Conservation (phyloP, 35 echinoderm and acorn worm genomes). For the Apostichopus parvimensis region DNA sequence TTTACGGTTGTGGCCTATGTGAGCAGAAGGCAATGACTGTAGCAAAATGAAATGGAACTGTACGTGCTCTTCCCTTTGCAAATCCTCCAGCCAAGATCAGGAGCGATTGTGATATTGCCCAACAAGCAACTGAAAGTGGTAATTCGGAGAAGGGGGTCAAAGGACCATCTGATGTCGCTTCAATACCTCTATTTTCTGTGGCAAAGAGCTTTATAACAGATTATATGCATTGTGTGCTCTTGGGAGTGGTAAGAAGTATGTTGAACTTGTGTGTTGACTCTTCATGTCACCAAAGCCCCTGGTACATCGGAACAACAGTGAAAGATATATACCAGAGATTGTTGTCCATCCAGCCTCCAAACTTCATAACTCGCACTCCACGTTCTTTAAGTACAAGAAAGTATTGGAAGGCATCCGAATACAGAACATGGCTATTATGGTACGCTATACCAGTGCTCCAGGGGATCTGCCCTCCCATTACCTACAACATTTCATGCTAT, state of each 20-base stretch:
- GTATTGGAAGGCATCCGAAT: conserved; percentile 63
- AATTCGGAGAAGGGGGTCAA: conserved; percentile 48
- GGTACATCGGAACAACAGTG: conserved; percentile 41
- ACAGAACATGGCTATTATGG: conserved; percentile 45
- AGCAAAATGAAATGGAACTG: conserved; percentile 50
- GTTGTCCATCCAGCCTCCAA: background rate
- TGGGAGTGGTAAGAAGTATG: conserved; percentile 35
- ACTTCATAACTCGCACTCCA: conserved; percentile 37
- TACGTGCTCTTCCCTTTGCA: conserved; percentile 42
- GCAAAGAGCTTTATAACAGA: conserved; percentile 38
- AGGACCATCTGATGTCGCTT: background rate
- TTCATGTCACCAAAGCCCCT: conserved; percentile 12
- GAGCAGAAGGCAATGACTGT: conserved; percentile 48
- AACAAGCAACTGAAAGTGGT: conserved; percentile 14
- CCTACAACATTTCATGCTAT: conserved; percentile 44
- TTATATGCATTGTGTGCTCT: conserved; percentile 46
- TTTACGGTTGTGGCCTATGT: conserved; percentile 59
- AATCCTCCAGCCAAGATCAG: conserved; percentile 21
- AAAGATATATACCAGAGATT: conserved; percentile 40
- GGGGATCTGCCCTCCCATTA: conserved; percentile 34
- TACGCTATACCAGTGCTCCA: background rate
- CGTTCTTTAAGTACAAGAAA: conserved; percentile 47
- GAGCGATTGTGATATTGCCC: conserved; percentile 6
- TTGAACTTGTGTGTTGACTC: conserved; percentile 29
- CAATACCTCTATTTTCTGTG: conserved; percentile 20